phyloP scores from a whole-genome alignment of 2,113 vertebrate genomes.

The Psephotus haematonotus region DNA sequence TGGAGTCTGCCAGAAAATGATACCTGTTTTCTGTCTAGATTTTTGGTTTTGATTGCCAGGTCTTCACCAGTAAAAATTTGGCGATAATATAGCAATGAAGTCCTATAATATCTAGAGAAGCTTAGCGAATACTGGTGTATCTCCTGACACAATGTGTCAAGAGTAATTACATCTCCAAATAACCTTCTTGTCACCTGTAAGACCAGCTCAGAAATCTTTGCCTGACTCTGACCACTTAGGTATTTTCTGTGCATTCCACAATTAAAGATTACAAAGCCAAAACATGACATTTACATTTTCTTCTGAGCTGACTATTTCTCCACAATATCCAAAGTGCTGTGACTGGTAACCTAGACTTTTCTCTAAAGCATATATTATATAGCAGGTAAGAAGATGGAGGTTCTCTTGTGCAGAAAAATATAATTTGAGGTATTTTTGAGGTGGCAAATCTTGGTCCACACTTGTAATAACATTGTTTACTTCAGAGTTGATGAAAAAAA shows the following conservation, averaged over 20 bases:
- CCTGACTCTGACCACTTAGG: background rate
- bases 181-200: background rate
- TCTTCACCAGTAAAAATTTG: background rate
- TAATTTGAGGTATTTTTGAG: background rate
- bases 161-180: background rate
- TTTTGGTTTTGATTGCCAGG: background rate
- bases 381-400: background rate
- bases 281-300: background rate
- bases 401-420: background rate
- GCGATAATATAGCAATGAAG: background rate
- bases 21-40: slow-evolving; percentile 19
- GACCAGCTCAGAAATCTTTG: background rate
- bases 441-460: background rate
- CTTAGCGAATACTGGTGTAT: background rate
- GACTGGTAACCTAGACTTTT: background rate
- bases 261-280: background rate
- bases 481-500: background rate
- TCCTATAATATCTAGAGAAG: background rate
- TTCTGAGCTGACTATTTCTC: background rate
- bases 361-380: background rate
- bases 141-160: background rate
- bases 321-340: background rate
- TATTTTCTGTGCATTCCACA: background rate
- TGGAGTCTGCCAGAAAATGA: slow-evolving; percentile 7
- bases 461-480: background rate